Evolutionary conservation across 2,888 invertebrate species (phyloP).

Genomic region (Dioctria linearis): DNA sequence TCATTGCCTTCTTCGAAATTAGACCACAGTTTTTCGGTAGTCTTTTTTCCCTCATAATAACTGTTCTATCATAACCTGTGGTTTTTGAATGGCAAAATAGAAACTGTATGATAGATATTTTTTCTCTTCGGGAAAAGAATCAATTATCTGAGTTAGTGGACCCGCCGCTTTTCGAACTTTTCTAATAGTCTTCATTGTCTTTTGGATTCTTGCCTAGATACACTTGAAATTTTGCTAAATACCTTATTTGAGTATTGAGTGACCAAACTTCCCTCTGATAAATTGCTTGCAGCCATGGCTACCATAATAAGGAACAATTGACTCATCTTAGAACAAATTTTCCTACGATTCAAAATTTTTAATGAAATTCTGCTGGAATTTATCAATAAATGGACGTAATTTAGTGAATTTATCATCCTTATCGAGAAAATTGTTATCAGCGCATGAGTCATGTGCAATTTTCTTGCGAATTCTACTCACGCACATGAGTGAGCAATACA

Average conservation of each 20-base stretch:
- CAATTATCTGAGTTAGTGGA: slow-evolving; percentile 53
- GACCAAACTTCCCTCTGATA: slow-evolving; percentile 61
- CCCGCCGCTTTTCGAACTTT: slow-evolving; percentile 58
- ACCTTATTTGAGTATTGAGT: slow-evolving; percentile 58
- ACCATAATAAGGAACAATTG: slow-evolving; percentile 64
- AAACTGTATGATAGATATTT: slow-evolving; percentile 59
- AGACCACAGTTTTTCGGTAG: too few species aligned
- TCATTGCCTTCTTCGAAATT: too few species aligned
- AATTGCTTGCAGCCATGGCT: slow-evolving; percentile 63
- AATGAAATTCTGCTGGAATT: not conserved
- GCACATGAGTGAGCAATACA: too few species aligned
- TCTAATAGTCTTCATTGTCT: slow-evolving; percentile 58
- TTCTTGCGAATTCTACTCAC: too few species aligned
- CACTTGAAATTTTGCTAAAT: slow-evolving; percentile 57
- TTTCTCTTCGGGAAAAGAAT: slow-evolving; percentile 56
- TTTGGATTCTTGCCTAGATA: slow-evolving; percentile 60
- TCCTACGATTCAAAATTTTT: slow-evolving; percentile 58
- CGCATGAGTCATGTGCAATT: too few species aligned
- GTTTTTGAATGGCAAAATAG: slow-evolving; percentile 57
- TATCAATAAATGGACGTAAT: slow-evolving; percentile 58
- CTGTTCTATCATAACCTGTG: slow-evolving; percentile 60
- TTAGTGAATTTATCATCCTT: slow-evolving; percentile 61
- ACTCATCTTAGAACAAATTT: slow-evolving; percentile 62
- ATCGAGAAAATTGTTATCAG: slow-evolving; percentile 24
- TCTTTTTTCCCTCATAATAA: slow-evolving; percentile 50